These are phyloP conservation scores for Sphaerodactylus townsendi DNA, from an alignment of 2,113 vertebrate genomes.

Conservation along the genomic window DNA sequence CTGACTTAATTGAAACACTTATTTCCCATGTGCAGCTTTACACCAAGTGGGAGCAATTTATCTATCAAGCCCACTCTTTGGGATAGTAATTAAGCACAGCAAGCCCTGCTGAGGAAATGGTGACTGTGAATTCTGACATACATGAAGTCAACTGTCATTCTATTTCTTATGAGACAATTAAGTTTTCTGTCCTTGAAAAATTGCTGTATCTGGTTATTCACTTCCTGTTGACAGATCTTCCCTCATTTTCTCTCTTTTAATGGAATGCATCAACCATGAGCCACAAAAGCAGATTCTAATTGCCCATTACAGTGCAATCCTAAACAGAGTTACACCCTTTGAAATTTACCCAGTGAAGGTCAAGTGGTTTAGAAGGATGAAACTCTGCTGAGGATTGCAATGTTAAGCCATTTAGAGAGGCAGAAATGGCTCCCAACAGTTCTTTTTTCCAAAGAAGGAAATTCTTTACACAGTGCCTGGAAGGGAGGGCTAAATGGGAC, in stretches of 20 bases:
- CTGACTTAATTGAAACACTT: conserved; percentile 2
- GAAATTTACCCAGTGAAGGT: too few species aligned
- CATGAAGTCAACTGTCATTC: neutral
- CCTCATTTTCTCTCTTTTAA: neutral
- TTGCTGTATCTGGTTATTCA: neutral
- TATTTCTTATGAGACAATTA: neutral
- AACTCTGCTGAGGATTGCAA: too few species aligned
- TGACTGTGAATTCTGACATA: neutral
- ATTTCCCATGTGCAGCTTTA: conserved; percentile 9
- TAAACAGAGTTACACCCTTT: too few species aligned
- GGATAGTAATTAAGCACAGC: neutral
- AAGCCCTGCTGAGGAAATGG: neutral
- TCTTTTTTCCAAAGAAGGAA: neutral
- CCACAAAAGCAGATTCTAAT: neutral
- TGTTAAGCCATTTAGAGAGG: neutral
- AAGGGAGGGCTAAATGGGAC: neutral
- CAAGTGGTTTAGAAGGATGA: too few species aligned
- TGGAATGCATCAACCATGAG: too few species aligned
- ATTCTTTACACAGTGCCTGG: neutral
- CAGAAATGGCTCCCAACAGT: neutral
- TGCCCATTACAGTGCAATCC: neutral
- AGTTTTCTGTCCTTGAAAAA: neutral
- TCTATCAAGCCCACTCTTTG: conserved; percentile 1
- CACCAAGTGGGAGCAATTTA: conserved; percentile 1
- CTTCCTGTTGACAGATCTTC: neutral